These are phyloP conservation scores for Grallaria varia DNA, from an alignment of 2,113 vertebrate genomes.

Conservation along the genomic window DNA sequence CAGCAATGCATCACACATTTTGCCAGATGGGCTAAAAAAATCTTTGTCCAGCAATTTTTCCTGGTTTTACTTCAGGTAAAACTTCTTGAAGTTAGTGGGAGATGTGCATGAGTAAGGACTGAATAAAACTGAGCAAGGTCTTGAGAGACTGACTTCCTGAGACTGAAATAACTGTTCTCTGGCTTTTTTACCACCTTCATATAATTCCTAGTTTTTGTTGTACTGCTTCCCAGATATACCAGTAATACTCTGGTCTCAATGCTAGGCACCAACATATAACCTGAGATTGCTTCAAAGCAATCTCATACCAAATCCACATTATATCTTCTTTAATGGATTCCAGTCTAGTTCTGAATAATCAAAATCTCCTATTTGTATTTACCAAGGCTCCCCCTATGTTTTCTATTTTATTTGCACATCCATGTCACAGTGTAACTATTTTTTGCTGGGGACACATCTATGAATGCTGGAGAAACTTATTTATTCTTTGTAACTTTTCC, in stretches of 20 bases:
- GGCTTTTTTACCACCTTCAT: not conserved
- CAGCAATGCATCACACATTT: not conserved
- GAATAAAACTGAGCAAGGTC: not conserved
- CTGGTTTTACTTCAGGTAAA: not conserved
- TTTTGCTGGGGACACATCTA: not conserved
- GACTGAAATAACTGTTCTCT: not conserved
- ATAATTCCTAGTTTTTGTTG: not conserved
- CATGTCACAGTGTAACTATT: not conserved
- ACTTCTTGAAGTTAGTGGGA: not conserved
- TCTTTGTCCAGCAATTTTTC: not conserved
- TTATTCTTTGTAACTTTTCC: not conserved
- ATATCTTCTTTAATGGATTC: not conserved
- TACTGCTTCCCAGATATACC: not conserved
- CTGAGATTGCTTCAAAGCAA: not conserved
- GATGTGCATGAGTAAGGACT: not conserved
- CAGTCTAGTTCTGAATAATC: not conserved
- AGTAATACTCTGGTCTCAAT: not conserved
- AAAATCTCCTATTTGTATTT: not conserved
- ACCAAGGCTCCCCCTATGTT: not conserved
- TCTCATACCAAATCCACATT: not conserved
- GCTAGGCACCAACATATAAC: not conserved
- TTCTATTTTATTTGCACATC: not conserved
- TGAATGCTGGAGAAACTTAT: not conserved
- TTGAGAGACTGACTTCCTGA: not conserved
- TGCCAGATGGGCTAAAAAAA: not conserved